Conservation (phyloP, 2,888 invertebrate species). For the Listrodromus nycthemerus region DNA sequence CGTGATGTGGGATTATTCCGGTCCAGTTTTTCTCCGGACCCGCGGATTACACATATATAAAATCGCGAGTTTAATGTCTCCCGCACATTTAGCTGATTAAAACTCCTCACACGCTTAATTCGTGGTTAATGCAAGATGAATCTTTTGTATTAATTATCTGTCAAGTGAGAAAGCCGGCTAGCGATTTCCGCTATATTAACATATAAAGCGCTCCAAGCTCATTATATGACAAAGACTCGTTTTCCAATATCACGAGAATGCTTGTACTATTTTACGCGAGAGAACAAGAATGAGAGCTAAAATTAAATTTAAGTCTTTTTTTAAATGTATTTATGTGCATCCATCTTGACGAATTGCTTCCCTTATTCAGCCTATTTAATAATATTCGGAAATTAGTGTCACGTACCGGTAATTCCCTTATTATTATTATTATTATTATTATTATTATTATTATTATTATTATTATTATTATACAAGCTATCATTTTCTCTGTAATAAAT, state of each 20-base stretch:
- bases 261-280: not conserved
- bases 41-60: not conserved
- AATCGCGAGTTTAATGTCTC: not conserved
- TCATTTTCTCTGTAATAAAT: too few species aligned
- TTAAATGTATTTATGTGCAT: not conserved
- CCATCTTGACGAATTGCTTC: not conserved
- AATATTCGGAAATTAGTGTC: not conserved
- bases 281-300: not conserved
- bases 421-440: too few species aligned
- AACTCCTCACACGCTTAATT: not conserved
- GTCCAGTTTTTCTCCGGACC: not conserved
- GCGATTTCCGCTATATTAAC: not conserved
- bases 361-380: not conserved
- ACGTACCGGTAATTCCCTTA: not conserved
- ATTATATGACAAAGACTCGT: not conserved
- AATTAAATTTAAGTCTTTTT: not conserved
- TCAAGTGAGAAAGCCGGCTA: not conserved
- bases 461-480: too few species aligned
- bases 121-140: not conserved
- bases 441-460: too few species aligned
- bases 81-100: not conserved
- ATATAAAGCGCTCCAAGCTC: not conserved
- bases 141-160: constrained; percentile 1
- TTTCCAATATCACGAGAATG: not conserved
- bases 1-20: not conserved